Evolutionary conservation across 2,888 invertebrate genomes (phyloP), one percentile per base, ranked within the genome.

Genomic region (Cepaea hortensis): DNA sequence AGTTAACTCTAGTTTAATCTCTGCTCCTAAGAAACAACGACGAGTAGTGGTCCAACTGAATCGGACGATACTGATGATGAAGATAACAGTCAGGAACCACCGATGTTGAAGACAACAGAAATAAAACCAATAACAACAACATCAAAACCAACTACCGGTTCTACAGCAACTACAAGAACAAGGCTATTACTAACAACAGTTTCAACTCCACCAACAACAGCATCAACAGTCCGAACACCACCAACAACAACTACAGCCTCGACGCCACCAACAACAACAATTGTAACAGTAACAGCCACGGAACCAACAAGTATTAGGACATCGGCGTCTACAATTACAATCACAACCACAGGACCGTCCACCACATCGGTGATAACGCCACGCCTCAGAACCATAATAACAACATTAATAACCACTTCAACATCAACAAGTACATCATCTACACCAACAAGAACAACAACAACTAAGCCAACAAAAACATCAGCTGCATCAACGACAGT

Each of bases 351-450:
- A 76, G 20, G 50, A 5, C 4, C 50, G 20, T 50, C 76, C 4
- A 7, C 76, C 18, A 18, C 11, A n/a, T 3, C 55, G 55, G 5
- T 3, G 55, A 3, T 50, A 20, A 15, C 20, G 4, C 48, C 13
- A 11, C 3, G 11, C 23, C 4, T 5, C 11, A 35, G 46, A 75
- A 48, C 46, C 35, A 13, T 7, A 46, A 46, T 20, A 73, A 18
- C 48, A 11, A 48, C 46, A 48, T 3, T 11, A 3, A 11, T 13
- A 73, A 85, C 75, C 72, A 50, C 73, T 6, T 20, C n/a, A 3
- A 20, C 68, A 55, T 65, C 35, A 18, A 9, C 77, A 18, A 61
- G 18, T 15, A 81, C 85, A 70, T 18, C 68, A 65, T 82, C 81
- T 4, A 35, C 80, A 23, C 70, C 35, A 55, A 13, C n/a, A 46